Evolutionary conservation across 2,888 invertebrate species (phyloP).

Genomic region (Eudasyphora cyanicolor): DNA sequence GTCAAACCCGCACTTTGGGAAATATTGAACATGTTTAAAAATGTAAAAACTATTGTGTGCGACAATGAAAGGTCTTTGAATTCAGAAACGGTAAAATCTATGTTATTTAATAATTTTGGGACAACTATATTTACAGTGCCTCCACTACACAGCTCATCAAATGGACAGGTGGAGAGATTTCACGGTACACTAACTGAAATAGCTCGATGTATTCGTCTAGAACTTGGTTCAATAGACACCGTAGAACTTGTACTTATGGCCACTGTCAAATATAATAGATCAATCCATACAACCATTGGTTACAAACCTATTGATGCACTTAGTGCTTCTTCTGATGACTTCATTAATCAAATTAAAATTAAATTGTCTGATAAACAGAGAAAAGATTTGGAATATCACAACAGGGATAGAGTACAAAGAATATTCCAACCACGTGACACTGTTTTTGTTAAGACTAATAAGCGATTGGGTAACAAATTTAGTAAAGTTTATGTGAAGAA

Average conservation of each 20-base stretch:
- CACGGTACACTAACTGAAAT: no score
- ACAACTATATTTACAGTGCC: background rate
- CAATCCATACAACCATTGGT: background rate
- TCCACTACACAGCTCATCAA: no score
- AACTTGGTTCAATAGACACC: background rate
- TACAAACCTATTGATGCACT: background rate
- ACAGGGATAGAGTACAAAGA: background rate
- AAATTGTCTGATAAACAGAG: conserved; percentile 1
- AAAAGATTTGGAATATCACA: conserved; percentile 20
- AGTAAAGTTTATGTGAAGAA: conserved; percentile 16
- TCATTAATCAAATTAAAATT: background rate
- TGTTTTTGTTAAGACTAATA: conserved; percentile 36
- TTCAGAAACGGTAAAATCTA: conserved; percentile 6
- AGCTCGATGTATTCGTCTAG: background rate
- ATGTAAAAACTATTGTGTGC: conserved; percentile 20
- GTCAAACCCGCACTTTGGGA: no score
- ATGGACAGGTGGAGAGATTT: no score
- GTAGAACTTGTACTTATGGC: background rate
- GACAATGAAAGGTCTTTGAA: conserved; percentile 36
- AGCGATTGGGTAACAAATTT: conserved; percentile 6
- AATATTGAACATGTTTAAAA: conserved; percentile 17
- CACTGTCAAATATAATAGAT: background rate
- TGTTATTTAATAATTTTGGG: conserved; percentile 13
- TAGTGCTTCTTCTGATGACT: background rate
- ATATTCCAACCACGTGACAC: conserved; percentile 25